Conservation (phyloP, 2,113 vertebrate genomes). For the Pipra filicauda region DNA sequence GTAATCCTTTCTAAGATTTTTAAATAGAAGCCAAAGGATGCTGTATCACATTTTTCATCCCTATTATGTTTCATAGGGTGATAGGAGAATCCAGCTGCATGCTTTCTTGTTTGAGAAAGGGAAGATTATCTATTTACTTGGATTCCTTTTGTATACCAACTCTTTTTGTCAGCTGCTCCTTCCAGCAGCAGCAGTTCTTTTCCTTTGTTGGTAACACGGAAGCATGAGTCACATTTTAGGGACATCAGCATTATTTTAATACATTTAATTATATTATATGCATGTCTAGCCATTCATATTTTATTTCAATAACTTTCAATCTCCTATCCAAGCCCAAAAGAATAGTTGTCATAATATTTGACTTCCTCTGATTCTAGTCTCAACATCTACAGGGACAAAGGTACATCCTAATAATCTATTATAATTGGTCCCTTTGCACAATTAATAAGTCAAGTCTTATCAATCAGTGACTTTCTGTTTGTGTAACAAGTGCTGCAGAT, state of each 20-base stretch:
- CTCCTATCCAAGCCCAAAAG: conserved; percentile 20
- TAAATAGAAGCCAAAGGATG: neutral
- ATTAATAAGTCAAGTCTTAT: conserved; percentile 52
- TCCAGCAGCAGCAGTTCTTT: neutral
- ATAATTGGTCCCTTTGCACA: conserved; percentile 52
- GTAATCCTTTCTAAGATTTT: neutral
- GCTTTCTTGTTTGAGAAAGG: neutral
- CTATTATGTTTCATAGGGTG: neutral
- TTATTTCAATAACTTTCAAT: conserved; percentile 36
- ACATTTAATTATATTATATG: neutral
- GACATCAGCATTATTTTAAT: conserved; percentile 1
- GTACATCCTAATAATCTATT: conserved; percentile 25
- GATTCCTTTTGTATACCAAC: neutral
- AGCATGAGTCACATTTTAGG: conserved; percentile 7
- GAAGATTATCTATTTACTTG: neutral
- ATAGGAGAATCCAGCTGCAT: neutral
- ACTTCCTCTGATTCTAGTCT: conserved; percentile 8
- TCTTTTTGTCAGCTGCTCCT: neutral
- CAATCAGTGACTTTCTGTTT: conserved; percentile 36
- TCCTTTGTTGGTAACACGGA: neutral
- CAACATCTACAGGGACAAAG: conserved; percentile 14
- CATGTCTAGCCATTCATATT: conserved; percentile 10
- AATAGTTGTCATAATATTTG: conserved; percentile 52
- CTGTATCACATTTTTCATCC: neutral
- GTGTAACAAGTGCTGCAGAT: neutral